Base-by-base conservation (phyloP, 1,140 invertebrate species). In the Ceratitis capitata region DNA sequence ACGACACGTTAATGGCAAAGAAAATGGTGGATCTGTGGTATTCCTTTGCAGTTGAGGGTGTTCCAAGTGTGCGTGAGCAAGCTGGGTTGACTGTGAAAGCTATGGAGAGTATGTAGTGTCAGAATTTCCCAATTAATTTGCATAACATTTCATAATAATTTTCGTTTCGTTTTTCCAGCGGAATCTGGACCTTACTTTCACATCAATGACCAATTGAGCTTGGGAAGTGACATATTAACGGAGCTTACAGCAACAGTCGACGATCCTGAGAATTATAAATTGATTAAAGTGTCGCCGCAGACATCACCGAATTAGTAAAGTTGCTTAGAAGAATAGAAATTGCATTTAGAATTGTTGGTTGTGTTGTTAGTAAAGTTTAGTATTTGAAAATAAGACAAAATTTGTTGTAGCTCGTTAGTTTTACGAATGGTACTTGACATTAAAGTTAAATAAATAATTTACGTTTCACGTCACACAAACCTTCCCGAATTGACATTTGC, bases 21-120 rank as follows among this genome's bases (percentile, higher is more conserved):
- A 88, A 88, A 69, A 92, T 92, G 91, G 91, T 92, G 2, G 88
- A 91, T 6, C 32, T 91, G 51, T 92, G 92, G 92, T 92, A 92
- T 0, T 91, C 89, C 26, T 92, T 92, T 88, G 91, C 89, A 64
- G 91, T 88, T 10, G 85, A 85, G 14, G 91, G 91, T 6, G 83
- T 82, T 6, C 91, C 92, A 32, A 86, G 47, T 10, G 84, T 86
- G 16, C 16, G 16, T 29, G 42, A 82, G 35, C 58, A 61, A 49
- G 14, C 83, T 9, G 47, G 56, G 53, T 12, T 78, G 19, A 7
- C 19, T 45, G 84, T 87, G 2, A 7, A n/a, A 64, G 49, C 86
- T 5, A 56, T 87, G 84, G 29, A 42, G 45, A 83, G 86, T 87
- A 85, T 69, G 78, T 56, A 87, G 32, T 23, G 39, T 88, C 35